Evolutionary conservation across 2,797 vertebrate species (phyloP).

Genomic region (Parauchenoglanis punctatus): DNA sequence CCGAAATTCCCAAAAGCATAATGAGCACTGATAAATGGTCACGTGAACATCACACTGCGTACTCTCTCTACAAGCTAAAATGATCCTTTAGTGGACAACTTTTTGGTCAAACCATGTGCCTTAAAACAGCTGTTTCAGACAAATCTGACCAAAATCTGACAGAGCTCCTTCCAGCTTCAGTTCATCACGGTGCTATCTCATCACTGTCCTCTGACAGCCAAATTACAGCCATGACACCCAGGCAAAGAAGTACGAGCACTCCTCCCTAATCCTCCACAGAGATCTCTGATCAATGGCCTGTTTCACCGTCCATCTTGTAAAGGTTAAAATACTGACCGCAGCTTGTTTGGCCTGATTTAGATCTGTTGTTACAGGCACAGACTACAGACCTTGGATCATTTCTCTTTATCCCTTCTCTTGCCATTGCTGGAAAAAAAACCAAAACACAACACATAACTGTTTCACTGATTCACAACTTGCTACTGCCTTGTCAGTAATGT

Average conservation of each 20-base stretch:
- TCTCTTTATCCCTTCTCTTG: neutral
- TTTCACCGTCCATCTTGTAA: slow-evolving; percentile 36
- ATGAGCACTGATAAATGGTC: neutral
- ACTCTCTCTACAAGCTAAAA: neutral
- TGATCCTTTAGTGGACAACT: neutral
- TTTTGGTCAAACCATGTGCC: neutral
- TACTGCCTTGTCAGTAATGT: neutral
- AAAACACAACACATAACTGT: slow-evolving; percentile 6
- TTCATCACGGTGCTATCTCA: slow-evolving; percentile 43
- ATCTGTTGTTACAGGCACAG: slow-evolving; percentile 26
- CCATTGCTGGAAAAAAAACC: neutral
- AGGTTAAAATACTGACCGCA: slow-evolving; percentile 41
- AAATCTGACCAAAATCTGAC: slow-evolving; percentile 17
- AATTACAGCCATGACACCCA: slow-evolving; percentile 38
- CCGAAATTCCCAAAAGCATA: neutral
- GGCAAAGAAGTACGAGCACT: slow-evolving; percentile 33
- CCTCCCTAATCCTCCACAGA: slow-evolving; percentile 2
- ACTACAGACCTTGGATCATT: slow-evolving; percentile 27
- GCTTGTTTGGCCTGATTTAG: slow-evolving; percentile 50
- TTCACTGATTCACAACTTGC: neutral
- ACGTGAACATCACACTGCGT: neutral
- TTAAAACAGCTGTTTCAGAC: slow-evolving; percentile 11
- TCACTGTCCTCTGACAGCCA: slow-evolving; percentile 40
- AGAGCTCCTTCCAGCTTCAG: slow-evolving; percentile 14
- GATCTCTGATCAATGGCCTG: slow-evolving; percentile 31